Evolutionary conservation across 2,888 invertebrate genomes (phyloP), one percentile per base, ranked within the genome.

Genomic region (Gnatocerus cornutus): DNA sequence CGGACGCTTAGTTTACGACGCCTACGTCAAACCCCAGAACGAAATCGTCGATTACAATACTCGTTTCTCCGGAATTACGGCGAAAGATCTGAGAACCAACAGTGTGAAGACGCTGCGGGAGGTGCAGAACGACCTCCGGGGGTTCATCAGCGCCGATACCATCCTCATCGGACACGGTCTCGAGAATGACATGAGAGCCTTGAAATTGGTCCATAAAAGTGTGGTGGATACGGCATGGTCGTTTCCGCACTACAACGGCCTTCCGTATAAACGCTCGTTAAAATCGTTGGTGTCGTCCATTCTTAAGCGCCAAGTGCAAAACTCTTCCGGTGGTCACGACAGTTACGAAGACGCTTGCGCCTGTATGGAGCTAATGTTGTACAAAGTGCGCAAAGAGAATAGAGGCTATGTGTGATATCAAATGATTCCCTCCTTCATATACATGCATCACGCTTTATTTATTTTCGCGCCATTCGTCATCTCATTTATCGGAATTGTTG

Each of bases 101-200:
- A 85, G 89, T 21, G 87, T 87, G 0, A 93, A 92, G 85, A 90
- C 89, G 59, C 86, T 97, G 52, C 84, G 86, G 73, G 91, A 95
- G 80, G 95, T 97, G 52, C 98, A 98, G 83, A 90, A 90, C 68
- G 95, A 96, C 77, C 87, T 99, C 67, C 88, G 95, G 81, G 89
- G 90, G 73, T 90, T 97, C 73, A 89, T 97, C 71, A 89, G 89
- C 70, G 90, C 91, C 5, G 91, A 95, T 69, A 95, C 98, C 3
- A 94, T 99, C 65, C 87, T 99, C 3, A 92, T 99, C 70, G 99
- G 99, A 0, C 99, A 99, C 85, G 95, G 94, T 13, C 87, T 99
- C 74, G 98, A 99, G 79, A 97, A 96, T 82, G 99, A 99, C 86
- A 87, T 99, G 63, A 88, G 94, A 12, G 95, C 94, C 0, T 84